Percentiles rank a stretch among this genome's conserved stretches.
Conservation (phyloP, 2,888 invertebrate species). For the Drosophila infuscata region DNA sequence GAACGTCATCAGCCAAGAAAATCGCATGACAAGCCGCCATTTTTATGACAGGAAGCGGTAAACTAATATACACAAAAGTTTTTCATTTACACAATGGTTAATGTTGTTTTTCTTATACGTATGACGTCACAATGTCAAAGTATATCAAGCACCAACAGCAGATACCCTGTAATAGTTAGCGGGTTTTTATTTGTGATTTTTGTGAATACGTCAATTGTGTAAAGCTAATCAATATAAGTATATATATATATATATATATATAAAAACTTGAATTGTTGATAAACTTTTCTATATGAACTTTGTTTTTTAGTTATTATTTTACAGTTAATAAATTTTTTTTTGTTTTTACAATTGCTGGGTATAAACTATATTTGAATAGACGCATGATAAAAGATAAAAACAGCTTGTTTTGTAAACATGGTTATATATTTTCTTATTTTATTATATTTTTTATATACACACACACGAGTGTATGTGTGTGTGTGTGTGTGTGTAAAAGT, state of each 20-base stretch:
- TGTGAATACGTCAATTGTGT: neutral
- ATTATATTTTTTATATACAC: slow-evolving; percentile 10
- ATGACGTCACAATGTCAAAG: slow-evolving; percentile 64
- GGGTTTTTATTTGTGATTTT: too few species aligned
- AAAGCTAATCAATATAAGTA: neutral
- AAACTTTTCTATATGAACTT: neutral
- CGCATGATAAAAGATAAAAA: neutral
- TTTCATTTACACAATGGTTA: slow-evolving; percentile 69
- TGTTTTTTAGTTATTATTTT: neutral
- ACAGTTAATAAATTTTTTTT: neutral
- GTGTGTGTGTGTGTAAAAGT: slow-evolving; percentile 4
- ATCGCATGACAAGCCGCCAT: slow-evolving; percentile 77
- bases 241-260: neutral
- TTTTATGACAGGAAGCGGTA: slow-evolving; percentile 68
- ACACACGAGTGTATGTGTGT: neutral
- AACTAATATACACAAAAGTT: slow-evolving; percentile 66
- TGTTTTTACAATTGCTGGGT: neutral
- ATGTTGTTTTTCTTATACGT: slow-evolving; percentile 39
- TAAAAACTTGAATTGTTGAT: neutral
- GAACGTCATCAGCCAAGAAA: slow-evolving; percentile 49
- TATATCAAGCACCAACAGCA: neutral
- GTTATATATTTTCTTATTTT: slow-evolving; percentile 12
- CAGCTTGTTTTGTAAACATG: slow-evolving; percentile 37
- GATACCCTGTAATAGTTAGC: slow-evolving; percentile 4
- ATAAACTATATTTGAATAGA: neutral